Percentiles rank a stretch among this genome's conserved stretches.
Conservation (phyloP, 2,797 vertebrate genomes). For the Luscinia megarhynchos region DNA sequence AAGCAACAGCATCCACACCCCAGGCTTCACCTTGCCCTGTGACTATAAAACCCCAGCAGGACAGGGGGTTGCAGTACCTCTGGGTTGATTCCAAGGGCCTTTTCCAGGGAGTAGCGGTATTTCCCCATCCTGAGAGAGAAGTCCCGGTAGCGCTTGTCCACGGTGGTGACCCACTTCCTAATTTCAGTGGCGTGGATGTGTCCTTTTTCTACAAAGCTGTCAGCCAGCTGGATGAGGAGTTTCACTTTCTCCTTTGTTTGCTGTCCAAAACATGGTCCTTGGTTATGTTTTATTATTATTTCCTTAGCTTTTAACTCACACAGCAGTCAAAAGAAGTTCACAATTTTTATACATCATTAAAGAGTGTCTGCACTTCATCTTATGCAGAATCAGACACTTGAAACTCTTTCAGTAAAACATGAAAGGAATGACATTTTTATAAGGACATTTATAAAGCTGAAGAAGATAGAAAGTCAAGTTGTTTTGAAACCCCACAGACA, state of each 20-base stretch:
- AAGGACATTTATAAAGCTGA: neutral
- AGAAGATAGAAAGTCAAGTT: neutral
- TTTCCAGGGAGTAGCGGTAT: conserved; percentile 90
- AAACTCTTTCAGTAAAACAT: conserved; percentile 4
- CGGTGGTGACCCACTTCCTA: conserved; percentile 94
- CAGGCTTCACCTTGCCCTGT: neutral
- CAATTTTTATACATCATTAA: neutral
- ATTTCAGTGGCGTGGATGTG: conserved; percentile 94
- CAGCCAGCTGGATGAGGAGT: conserved; percentile 94
- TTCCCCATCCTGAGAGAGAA: conserved; percentile 94
- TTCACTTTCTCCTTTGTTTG: conserved; percentile 99
- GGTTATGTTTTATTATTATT: conserved; percentile 52
- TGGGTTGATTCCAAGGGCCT: conserved; percentile 89
- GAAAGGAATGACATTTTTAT: conserved; percentile 7
- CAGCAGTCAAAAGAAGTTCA: neutral
- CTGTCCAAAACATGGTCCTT: conserved; percentile 77
- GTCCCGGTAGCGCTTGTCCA: conserved; percentile 94
- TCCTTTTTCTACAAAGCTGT: conserved; percentile 96
- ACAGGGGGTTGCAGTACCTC: conserved; percentile 81
- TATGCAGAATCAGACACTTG: neutral
- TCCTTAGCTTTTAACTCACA: conserved; percentile 22
- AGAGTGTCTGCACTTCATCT: neutral
- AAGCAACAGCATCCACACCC: neutral
- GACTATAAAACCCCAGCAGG: neutral
- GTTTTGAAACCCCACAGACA: neutral